These are phyloP conservation scores for Meteorus colon DNA, from an alignment of 2,888 invertebrate genomes.

Conservation along the genomic window DNA sequence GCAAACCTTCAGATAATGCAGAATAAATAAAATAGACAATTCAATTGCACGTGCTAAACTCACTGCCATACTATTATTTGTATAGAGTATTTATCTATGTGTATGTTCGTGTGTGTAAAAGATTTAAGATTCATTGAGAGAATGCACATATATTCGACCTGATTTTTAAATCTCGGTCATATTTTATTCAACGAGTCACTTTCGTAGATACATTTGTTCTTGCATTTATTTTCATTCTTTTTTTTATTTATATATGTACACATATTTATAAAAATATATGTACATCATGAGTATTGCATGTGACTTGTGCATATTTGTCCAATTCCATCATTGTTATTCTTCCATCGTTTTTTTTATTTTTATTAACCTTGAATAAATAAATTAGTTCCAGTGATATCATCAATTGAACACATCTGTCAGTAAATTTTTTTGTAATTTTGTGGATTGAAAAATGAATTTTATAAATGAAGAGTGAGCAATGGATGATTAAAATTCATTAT, in stretches of 20 bases:
- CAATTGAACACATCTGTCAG: no score
- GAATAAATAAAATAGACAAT: not conserved
- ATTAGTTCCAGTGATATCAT: no score
- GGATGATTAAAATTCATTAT: no score
- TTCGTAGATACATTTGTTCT: conserved; percentile 32
- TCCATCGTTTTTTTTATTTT: not conserved
- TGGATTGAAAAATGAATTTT: no score
- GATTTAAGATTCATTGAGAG: conserved; percentile 47
- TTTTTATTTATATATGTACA: conserved; percentile 13
- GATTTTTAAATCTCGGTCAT: conserved; percentile 47
- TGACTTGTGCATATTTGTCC: not conserved
- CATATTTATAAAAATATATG: not conserved
- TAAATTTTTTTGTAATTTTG: no score
- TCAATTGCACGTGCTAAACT: not conserved
- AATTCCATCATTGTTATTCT: not conserved
- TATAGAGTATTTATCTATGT: not conserved
- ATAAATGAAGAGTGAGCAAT: no score
- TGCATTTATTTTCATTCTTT: conserved; percentile 40
- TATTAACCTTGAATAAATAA: conserved; percentile 1
- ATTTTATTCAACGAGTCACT: conserved; percentile 51
- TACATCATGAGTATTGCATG: not conserved
- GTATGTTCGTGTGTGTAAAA: not conserved
- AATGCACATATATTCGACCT: conserved; percentile 42
- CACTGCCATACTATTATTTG: not conserved
- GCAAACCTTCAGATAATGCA: no score